Conservation (phyloP, 2,113 vertebrate species). For the Verasper variegatus region DNA sequence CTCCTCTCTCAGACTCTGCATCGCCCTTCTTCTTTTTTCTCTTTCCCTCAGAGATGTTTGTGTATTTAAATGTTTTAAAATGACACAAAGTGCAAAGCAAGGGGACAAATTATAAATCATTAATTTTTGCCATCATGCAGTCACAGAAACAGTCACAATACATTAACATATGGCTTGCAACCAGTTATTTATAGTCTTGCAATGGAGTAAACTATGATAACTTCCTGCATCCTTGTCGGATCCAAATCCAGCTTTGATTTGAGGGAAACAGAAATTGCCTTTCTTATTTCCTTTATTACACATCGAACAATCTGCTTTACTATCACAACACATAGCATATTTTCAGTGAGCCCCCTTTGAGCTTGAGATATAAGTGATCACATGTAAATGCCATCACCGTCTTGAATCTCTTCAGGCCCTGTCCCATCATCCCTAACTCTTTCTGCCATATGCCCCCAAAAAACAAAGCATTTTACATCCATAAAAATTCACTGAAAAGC, state of each 20-base stretch:
- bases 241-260: background rate
- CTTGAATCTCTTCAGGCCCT: background rate
- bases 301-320: background rate
- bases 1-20: background rate
- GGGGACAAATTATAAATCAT: background rate
- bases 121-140: background rate
- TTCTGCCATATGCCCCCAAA: slow-evolving; percentile 13
- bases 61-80: slow-evolving; percentile 39
- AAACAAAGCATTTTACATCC: slow-evolving; percentile 22
- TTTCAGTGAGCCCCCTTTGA: background rate
- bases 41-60: slow-evolving; percentile 9
- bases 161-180: background rate
- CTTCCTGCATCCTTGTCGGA: background rate
- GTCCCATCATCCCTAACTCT: slow-evolving; percentile 1
- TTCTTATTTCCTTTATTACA: background rate
- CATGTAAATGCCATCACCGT: slow-evolving; percentile 1
- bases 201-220: no score
- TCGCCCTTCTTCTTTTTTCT: background rate
- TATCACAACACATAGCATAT: background rate
- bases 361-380: slow-evolving; percentile 8
- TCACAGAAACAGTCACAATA: background rate
- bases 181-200: no score
- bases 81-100: slow-evolving; percentile 19
- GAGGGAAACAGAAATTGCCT: background rate
- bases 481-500: background rate